phyloP scores from a whole-genome alignment of 2,888 invertebrate genomes.

The Sarcophaga variegata region DNA sequence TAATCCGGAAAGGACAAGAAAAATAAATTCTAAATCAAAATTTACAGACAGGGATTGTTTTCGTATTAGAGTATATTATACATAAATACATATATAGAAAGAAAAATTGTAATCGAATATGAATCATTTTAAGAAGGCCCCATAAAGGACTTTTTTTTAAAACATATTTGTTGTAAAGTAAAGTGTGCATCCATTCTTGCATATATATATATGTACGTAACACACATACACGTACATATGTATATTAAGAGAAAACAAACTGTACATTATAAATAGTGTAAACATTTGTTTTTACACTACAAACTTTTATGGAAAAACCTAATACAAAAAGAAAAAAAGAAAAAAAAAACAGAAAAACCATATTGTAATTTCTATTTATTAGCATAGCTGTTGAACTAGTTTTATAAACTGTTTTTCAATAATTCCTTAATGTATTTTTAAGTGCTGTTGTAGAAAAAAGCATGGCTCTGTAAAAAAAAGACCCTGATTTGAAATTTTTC shows the following conservation, averaged over 20 bases:
- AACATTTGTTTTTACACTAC: slow-evolving; percentile 23
- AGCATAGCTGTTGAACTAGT: slow-evolving; percentile 56
- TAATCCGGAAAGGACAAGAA: too few relatives aligned
- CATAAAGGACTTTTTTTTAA: slow-evolving; percentile 3
- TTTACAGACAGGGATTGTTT: slow-evolving; percentile 44
- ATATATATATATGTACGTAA: slow-evolving; percentile 2
- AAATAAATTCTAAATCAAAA: too few relatives aligned
- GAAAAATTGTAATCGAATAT: slow-evolving; percentile 21
- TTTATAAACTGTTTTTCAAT: slow-evolving; percentile 44
- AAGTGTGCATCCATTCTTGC: not conserved
- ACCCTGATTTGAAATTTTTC: too few relatives aligned
- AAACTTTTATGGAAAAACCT: not conserved
- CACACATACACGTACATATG: slow-evolving; percentile 10
- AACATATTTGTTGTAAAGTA: too few relatives aligned
- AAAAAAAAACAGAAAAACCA: not conserved
- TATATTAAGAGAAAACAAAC: slow-evolving; percentile 30
- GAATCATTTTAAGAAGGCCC: slow-evolving; percentile 35
- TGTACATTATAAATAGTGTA: slow-evolving; percentile 57
- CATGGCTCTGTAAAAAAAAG: not conserved
- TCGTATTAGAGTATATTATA: not conserved
- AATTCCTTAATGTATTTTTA: not conserved
- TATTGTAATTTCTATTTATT: slow-evolving; percentile 45
- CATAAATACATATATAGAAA: too few relatives aligned
- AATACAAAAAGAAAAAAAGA: slow-evolving; percentile 5
- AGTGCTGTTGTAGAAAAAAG: not conserved